Base-by-base conservation (phyloP, 2,888 invertebrate genomes). In the Polyploca ridens region DNA sequence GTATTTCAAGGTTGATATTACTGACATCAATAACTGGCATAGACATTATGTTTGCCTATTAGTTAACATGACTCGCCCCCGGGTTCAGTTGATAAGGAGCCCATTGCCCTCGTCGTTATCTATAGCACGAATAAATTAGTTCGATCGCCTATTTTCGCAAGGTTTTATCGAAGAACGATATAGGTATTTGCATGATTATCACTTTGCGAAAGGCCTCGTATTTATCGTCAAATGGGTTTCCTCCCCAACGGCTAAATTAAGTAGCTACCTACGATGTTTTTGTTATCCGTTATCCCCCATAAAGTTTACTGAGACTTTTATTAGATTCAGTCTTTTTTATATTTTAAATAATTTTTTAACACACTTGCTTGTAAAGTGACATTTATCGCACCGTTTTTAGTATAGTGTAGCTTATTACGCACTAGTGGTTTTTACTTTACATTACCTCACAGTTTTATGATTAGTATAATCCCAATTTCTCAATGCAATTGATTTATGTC, bases 161-260 rank as follows among this genome's bases (percentile, higher is more conserved):
- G 76, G 76, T 73, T 76, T 73, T 70, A 19, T 65, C 62, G 59
- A 72, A 68, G 66, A 19, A 58, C 64, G 63, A 72, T 71, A 73
- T 68, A 75, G 60, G 63, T 67, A 68, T 87, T 88, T 85, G 76
- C 84, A 86, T 88, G 72, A 84, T 85, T 84, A 85, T 85, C 72
- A 70, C 71, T 77, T 76, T 74, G 66, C 74, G 71, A 77, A 81
- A 79, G 71, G 65, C 68, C 67, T 71, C 74, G 75, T 76, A 71
- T 73, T 69, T 69, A 62, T 66, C 65, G 68, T 72, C 65, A 73
- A 76, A 79, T 77, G 78, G 72, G 67, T 63, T 75, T 69, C 60
- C 16, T 46, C 14, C 54, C 19, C 54, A 8, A n/a, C 27, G 44
- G 38, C 59, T 67, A 69, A 72, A 76, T 77, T 73, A 73, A 65